phyloP scores from a whole-genome alignment of 2,113 vertebrate species.

The Eurystomus gularis region DNA sequence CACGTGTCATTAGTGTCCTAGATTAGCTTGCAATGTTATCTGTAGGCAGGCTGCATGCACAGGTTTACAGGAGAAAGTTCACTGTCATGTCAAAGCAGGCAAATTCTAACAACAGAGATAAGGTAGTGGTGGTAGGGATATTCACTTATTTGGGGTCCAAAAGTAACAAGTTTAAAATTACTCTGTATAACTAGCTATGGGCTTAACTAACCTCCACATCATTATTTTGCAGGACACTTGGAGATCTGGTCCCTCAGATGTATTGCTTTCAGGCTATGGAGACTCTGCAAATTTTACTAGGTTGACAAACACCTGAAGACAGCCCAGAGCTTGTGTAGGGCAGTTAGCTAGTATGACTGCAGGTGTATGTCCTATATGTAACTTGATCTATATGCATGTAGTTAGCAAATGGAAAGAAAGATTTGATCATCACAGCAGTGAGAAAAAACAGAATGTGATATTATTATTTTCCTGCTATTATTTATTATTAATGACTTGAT shows the following conservation, averaged over 20 bases:
- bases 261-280: background rate
- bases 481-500: slow-evolving; percentile 66
- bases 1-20: background rate
- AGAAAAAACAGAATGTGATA: slow-evolving; percentile 69
- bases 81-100: background rate
- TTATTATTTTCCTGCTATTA: slow-evolving; percentile 61
- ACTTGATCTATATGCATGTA: background rate
- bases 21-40: background rate
- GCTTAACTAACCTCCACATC: background rate
- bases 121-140: background rate
- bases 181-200: background rate
- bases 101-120: background rate
- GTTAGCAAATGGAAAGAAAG: slow-evolving; percentile 26
- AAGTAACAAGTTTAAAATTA: background rate
- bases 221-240: background rate
- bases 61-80: background rate
- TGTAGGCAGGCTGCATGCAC: background rate
- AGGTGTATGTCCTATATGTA: background rate
- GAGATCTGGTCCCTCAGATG: background rate
- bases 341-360: background rate
- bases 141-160: background rate
- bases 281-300: background rate
- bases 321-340: background rate
- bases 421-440: slow-evolving; percentile 41
- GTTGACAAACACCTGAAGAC: background rate